Evolutionary conservation across 2,113 vertebrate species (phyloP).

Genomic region (Archocentrus centrarchus): DNA sequence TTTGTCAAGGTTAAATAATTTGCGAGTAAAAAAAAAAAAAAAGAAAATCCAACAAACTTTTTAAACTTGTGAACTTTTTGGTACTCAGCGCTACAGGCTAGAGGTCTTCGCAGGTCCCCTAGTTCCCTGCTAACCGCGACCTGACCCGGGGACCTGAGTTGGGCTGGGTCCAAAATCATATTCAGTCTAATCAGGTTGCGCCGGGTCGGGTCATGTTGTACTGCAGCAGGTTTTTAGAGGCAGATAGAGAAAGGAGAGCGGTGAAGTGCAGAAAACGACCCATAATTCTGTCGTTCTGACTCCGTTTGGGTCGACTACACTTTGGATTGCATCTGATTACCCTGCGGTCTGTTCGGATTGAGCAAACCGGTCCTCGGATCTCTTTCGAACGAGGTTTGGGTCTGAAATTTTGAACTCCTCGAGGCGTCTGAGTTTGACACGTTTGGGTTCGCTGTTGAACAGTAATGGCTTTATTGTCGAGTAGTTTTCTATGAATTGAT

Average conservation of each 20-base stretch:
- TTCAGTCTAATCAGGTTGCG: neutral
- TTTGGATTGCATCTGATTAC: neutral
- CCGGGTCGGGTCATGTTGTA: neutral
- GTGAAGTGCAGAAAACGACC: no score
- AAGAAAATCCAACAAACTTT: neutral
- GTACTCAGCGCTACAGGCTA: fast-evolving
- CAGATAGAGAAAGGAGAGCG: neutral
- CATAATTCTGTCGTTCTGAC: neutral
- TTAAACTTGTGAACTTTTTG: neutral
- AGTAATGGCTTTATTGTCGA: neutral
- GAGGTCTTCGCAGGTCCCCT: neutral
- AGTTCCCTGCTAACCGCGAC: slow-evolving; percentile 5
- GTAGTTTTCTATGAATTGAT: neutral
- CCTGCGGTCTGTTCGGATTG: fast-evolving
- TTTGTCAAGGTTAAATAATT: neutral
- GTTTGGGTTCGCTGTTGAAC: neutral
- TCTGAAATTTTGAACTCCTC: neutral
- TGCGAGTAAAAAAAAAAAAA: neutral
- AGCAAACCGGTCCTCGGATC: no score
- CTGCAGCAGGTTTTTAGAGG: neutral
- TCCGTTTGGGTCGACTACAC: neutral
- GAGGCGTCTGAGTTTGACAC: neutral
- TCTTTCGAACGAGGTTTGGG: neutral
- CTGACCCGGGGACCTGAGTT: neutral
- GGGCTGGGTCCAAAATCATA: neutral